Evolutionary conservation across 2,113 vertebrate species (phyloP).

Genomic region (Dasyornis broadbenti): DNA sequence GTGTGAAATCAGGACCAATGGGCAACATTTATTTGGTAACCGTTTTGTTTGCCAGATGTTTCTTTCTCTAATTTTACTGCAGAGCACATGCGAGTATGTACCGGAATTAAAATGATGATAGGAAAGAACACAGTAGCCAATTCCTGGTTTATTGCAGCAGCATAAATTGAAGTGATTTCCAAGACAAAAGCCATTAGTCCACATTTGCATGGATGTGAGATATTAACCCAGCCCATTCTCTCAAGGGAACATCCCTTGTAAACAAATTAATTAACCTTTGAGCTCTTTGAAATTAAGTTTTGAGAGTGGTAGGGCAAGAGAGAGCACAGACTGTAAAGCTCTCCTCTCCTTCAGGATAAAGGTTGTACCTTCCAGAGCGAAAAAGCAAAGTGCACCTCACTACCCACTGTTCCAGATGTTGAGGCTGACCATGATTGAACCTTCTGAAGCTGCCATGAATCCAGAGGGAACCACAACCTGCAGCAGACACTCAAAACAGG

Average conservation of each 20-base stretch:
- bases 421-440: neutral
- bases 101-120: neutral
- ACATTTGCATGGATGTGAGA: neutral
- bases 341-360: neutral
- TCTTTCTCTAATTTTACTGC: constrained; percentile 21
- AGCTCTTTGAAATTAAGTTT: neutral
- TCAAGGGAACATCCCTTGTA: neutral
- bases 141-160: neutral
- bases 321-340: neutral
- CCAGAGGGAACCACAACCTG: neutral
- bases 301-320: neutral
- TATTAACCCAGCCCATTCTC: neutral
- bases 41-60: constrained; percentile 22
- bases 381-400: neutral
- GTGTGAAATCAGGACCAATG: constrained; percentile 26
- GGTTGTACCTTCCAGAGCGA: neutral
- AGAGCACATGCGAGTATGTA: neutral
- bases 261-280: neutral
- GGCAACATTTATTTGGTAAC: neutral
- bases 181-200: neutral
- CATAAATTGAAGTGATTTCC: neutral
- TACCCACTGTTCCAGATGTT: neutral
- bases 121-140: neutral
- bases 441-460: neutral
- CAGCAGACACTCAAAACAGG: neutral